phyloP scores from a whole-genome alignment of 2,797 vertebrate genomes.

The Nasua narica region DNA sequence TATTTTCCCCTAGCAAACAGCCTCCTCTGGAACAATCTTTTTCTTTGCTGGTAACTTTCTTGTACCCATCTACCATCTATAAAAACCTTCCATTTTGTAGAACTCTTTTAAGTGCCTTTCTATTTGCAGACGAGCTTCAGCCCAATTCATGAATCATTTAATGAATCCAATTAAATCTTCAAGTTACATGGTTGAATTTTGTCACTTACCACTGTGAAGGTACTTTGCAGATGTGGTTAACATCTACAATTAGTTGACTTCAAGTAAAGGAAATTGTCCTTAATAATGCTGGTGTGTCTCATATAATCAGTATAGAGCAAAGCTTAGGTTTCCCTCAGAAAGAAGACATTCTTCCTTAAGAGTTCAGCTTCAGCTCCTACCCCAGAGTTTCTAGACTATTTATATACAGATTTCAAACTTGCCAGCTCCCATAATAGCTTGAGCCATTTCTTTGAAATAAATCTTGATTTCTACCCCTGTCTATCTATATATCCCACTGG shows the following conservation, averaged over 20 bases:
- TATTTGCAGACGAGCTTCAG: not conserved
- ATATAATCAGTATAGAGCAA: not conserved
- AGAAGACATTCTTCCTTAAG: not conserved
- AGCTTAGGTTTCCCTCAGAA: not conserved
- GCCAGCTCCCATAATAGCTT: not conserved
- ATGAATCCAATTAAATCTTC: not conserved
- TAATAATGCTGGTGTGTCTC: not conserved
- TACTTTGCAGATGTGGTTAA: not conserved
- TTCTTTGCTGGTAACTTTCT: not conserved
- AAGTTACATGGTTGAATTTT: not conserved
- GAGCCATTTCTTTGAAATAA: not conserved
- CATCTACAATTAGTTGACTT: not conserved
- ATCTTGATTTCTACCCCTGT: not conserved
- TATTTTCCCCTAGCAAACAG: not conserved
- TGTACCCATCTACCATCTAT: not conserved
- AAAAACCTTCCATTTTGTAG: not conserved
- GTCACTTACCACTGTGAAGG: not conserved
- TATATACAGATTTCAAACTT: not conserved
- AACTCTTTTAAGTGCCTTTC: not conserved
- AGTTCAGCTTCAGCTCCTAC: not conserved
- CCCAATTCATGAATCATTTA: not conserved
- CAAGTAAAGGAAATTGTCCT: not conserved
- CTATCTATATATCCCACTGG: not conserved
- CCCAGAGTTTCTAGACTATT: not conserved
- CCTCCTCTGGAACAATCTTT: not conserved